phyloP scores from a whole-genome alignment of 2,888 invertebrate genomes.

The Eudemis profundana region DNA sequence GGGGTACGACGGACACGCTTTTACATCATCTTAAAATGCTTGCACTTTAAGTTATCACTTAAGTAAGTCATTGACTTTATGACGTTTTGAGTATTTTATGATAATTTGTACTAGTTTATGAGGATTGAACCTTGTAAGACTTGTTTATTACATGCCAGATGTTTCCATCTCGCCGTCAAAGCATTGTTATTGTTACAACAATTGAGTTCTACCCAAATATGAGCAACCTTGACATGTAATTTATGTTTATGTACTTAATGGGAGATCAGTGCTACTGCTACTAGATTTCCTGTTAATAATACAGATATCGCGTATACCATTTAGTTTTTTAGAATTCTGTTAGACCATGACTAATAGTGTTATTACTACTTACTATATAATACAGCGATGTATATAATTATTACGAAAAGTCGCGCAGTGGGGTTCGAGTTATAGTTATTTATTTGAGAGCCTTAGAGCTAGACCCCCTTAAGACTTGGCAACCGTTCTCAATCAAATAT shows the following conservation, averaged over 20 bases:
- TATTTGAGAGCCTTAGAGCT: too few species aligned
- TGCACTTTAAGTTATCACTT: constrained; percentile 37
- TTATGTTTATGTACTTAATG: constrained; percentile 35
- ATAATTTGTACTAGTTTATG: constrained; percentile 8
- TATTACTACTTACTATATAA: constrained; percentile 3
- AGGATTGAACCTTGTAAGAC: neutral
- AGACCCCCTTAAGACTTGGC: too few species aligned
- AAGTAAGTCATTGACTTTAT: constrained; percentile 22
- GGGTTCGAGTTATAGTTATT: too few species aligned
- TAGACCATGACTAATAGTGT: constrained; percentile 29
- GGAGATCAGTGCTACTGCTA: constrained; percentile 24
- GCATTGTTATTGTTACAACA: neutral
- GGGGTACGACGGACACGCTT: constrained; percentile 16
- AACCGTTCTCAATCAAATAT: too few species aligned
- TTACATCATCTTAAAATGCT: constrained; percentile 30
- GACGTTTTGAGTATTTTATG: constrained; percentile 30
- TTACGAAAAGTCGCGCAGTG: neutral
- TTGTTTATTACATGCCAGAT: neutral
- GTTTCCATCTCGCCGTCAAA: neutral
- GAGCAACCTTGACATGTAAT: constrained; percentile 1
- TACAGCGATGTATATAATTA: neutral
- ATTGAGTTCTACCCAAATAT: neutral
- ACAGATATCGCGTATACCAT: constrained; percentile 9
- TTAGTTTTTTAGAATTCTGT: constrained; percentile 27
- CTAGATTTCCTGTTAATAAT: constrained; percentile 2